Percentiles rank a stretch among this genome's conserved stretches.
phyloP scores from a whole-genome alignment of 2,888 invertebrate species.

The Pogonocherus hispidulus region DNA sequence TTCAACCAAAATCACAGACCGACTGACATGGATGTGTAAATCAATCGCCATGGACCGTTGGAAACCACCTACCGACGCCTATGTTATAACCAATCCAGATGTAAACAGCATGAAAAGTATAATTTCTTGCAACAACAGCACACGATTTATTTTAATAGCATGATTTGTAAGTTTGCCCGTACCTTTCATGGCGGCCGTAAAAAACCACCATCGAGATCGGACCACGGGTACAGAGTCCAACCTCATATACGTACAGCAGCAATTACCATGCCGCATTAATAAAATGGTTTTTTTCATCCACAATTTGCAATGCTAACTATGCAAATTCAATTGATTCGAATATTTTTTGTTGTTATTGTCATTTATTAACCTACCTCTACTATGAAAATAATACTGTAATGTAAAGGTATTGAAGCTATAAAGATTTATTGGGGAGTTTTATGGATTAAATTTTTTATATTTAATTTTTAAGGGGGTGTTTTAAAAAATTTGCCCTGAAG shows the following conservation, averaged over 20 bases:
- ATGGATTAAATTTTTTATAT: too few species aligned
- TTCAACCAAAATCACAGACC: too few species aligned
- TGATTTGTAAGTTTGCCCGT: conserved; percentile 28
- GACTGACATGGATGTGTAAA: too few species aligned
- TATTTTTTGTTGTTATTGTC: conserved; percentile 3
- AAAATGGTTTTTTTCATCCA: conserved; percentile 11
- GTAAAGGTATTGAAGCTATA: too few species aligned
- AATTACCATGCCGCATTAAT: conserved; percentile 17
- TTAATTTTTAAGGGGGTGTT: too few species aligned
- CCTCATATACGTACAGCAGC: conserved; percentile 18
- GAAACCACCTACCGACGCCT: too few species aligned
- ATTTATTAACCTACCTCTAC: background rate
- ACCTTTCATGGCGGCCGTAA: conserved; percentile 20
- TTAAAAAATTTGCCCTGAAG: too few species aligned
- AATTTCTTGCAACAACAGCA: background rate
- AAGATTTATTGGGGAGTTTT: too few species aligned
- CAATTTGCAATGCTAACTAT: conserved; percentile 26
- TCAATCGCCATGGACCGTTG: too few species aligned
- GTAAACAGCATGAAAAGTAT: background rate
- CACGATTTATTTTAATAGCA: conserved; percentile 5
- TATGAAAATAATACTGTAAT: background rate
- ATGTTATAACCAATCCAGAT: too few species aligned
- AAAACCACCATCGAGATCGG: conserved; percentile 31
- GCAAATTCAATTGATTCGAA: conserved; percentile 5
- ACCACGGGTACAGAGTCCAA: conserved; percentile 39